Evolutionary conservation across 2,797 vertebrate species (phyloP).

Genomic region (Meriones psammophilus): DNA sequence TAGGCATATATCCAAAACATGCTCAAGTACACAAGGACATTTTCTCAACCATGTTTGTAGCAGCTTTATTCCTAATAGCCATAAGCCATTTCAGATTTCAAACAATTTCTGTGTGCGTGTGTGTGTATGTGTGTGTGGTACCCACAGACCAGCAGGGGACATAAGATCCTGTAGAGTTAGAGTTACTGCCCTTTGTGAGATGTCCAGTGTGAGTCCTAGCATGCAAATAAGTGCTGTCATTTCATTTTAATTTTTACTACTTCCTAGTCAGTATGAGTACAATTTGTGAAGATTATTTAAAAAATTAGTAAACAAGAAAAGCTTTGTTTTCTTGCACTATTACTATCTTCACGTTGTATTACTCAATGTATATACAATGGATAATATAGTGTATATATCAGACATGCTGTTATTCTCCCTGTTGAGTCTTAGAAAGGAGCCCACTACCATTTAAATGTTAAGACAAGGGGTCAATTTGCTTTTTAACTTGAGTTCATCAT

Average conservation of each 20-base stretch:
- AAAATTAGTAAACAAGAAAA: background rate
- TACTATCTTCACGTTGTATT: background rate
- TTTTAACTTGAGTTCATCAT: conserved; percentile 41
- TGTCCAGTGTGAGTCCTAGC: background rate
- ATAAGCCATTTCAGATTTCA: background rate
- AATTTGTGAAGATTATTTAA: conserved; percentile 21
- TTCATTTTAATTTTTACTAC: conserved; percentile 47
- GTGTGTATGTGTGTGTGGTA: background rate
- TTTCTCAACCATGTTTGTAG: too few species aligned
- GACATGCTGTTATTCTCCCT: background rate
- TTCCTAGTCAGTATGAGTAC: conserved; percentile 9
- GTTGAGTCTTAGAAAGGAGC: conserved; percentile 32
- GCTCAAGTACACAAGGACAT: too few species aligned
- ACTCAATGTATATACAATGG: background rate
- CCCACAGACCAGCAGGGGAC: background rate
- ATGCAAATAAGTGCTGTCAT: background rate
- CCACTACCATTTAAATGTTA: background rate
- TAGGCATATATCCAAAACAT: too few species aligned
- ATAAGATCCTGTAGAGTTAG: background rate
- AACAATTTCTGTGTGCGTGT: background rate
- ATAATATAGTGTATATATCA: background rate
- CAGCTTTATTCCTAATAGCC: too few species aligned
- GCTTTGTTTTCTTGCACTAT: background rate
- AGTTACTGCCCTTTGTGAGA: background rate
- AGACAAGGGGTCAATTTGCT: conserved; percentile 46